Conservation (phyloP, 1,140 invertebrate genomes). For the Oreohelix idahoensis region DNA sequence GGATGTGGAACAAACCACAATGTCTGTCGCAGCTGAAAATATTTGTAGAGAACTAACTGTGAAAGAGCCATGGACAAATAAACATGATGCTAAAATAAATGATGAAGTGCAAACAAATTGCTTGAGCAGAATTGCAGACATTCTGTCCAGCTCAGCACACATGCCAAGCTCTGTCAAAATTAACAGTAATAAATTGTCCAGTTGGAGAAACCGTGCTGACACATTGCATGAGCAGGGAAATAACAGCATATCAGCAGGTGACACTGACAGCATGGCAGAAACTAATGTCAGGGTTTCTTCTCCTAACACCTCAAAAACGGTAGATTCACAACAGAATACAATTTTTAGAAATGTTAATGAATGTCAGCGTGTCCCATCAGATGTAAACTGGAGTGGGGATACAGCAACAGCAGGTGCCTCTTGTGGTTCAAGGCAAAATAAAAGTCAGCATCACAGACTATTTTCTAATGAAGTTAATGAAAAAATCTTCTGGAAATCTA, state of each 20-base stretch:
- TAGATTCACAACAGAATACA: background rate
- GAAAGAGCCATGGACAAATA: background rate
- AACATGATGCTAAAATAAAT: background rate
- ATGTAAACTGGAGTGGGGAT: background rate
- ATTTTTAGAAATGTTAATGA: background rate
- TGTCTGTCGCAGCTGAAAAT: background rate
- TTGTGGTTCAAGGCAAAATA: background rate
- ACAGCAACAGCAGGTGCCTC: background rate
- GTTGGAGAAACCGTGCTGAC: conserved; percentile 7
- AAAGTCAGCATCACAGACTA: background rate
- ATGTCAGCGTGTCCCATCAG: background rate
- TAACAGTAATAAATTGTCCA: background rate
- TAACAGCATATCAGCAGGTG: background rate
- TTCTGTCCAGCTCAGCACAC: background rate
- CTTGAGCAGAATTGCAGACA: background rate
- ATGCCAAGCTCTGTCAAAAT: background rate
- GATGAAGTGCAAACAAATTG: background rate
- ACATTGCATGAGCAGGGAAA: background rate
- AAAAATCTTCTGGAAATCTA: background rate
- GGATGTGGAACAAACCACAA: background rate
- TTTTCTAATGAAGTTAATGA: background rate
- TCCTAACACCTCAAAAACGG: background rate
- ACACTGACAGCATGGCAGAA: background rate
- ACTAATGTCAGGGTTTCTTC: background rate
- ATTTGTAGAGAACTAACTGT: background rate